A percentile compares a stretch with the other conserved stretches of the same genome.
These are phyloP conservation scores for Malurus alboscapulatus DNA, from an alignment of 2,113 vertebrate genomes.

Conservation along the genomic window DNA sequence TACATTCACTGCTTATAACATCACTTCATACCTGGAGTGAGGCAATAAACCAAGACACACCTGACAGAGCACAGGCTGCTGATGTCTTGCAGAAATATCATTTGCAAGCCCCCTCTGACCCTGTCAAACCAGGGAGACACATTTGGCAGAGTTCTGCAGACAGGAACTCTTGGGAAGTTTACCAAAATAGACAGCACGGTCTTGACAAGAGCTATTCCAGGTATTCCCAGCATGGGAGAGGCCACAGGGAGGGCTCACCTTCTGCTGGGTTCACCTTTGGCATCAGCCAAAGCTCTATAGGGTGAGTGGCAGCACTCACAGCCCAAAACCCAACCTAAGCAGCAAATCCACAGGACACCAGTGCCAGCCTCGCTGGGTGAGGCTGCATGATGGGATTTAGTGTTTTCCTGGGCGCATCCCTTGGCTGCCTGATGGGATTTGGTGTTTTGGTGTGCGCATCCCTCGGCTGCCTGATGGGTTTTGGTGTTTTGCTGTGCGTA, in stretches of 20 bases:
- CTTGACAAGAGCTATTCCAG: rapidly evolving
- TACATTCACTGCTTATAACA: background rate
- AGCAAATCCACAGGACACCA: background rate
- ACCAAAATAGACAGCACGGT: rapidly evolving
- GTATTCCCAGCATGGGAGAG: rapidly evolving
- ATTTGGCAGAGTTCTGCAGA: background rate
- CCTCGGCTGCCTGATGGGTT: background rate
- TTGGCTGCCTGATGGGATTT: background rate
- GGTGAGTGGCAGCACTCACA: background rate
- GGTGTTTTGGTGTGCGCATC: no score
- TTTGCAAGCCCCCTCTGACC: no score
- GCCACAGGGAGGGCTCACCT: background rate
- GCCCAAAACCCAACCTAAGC: rapidly evolving
- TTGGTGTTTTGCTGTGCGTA: background rate
- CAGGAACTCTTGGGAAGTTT: background rate
- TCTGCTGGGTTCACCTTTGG: background rate
- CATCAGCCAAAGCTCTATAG: rapidly evolving
- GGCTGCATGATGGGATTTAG: background rate
- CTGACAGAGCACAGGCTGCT: background rate
- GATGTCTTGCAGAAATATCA: background rate
- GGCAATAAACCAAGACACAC: background rate
- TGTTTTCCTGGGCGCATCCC: background rate
- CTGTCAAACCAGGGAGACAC: background rate
- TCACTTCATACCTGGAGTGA: background rate
- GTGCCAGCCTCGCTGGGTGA: rapidly evolving